Percentiles rank a stretch among this genome's conserved stretches.
These are phyloP conservation scores for Isaurus tuberculatus DNA, from an alignment of 92 coral and sea anemone species.

Conservation along the genomic window DNA sequence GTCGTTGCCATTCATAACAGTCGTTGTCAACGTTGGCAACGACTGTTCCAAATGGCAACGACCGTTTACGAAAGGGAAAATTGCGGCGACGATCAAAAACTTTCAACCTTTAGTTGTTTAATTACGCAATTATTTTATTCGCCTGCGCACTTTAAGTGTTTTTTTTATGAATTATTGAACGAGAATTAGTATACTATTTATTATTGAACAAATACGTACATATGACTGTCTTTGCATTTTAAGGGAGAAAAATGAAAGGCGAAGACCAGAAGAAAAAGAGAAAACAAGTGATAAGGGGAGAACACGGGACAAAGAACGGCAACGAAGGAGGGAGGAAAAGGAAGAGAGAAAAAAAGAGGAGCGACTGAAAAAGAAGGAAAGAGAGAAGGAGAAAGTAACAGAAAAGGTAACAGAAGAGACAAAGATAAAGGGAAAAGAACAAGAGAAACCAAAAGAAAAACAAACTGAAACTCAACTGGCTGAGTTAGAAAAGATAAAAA, in stretches of 20 bases:
- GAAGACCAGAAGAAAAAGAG: slow-evolving; percentile 69
- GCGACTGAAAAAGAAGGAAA: slow-evolving; percentile 52
- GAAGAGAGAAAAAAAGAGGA: slow-evolving; percentile 62
- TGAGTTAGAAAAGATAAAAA: slow-evolving; percentile 44
- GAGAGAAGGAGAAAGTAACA: slow-evolving; percentile 39
- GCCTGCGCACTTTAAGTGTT: no score
- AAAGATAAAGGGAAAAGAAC: slow-evolving; percentile 48
- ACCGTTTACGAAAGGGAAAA: no score
- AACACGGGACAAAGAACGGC: slow-evolving; percentile 39
- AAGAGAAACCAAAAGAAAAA: slow-evolving; percentile 36
- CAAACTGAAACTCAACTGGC: slow-evolving; percentile 56
- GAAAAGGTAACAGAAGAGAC: slow-evolving; percentile 26
- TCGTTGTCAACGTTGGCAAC: no score
- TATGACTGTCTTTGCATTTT: not conserved
- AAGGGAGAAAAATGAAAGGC: slow-evolving; percentile 46
- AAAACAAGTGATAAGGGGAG: slow-evolving; percentile 46
- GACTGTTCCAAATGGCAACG: no score
- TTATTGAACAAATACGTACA: not conserved
- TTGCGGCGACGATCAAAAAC: no score
- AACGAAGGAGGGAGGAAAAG: slow-evolving; percentile 48
- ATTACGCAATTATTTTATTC: not conserved
- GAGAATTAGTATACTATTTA: no score
- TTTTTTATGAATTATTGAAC: no score
- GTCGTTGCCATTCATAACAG: no score
- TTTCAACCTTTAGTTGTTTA: no score